Evolutionary conservation across 1,140 invertebrate genomes (phyloP).

Genomic region (Mya arenaria): DNA sequence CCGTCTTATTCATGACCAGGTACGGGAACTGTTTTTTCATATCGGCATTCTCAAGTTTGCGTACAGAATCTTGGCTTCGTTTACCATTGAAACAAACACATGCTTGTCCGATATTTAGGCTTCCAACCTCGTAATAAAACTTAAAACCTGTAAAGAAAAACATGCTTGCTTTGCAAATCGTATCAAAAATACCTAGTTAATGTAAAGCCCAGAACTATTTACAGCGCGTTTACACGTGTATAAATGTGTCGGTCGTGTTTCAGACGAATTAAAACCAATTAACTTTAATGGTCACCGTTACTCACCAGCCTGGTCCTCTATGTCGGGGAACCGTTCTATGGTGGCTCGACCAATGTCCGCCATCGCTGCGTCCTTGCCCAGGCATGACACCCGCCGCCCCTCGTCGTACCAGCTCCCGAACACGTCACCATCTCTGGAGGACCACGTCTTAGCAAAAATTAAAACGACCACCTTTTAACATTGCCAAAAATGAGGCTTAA

Average conservation of each 20-base stretch:
- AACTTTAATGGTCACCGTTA: too few relatives aligned
- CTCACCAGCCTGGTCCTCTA: slow-evolving; percentile 62
- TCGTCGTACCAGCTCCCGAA: slow-evolving; percentile 67
- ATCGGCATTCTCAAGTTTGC: background rate
- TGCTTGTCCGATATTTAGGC: slow-evolving; percentile 55
- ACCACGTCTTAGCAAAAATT: too few relatives aligned
- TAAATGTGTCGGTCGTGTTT: too few relatives aligned
- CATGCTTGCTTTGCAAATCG: background rate
- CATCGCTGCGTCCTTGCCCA: slow-evolving; percentile 47
- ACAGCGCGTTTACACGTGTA: too few relatives aligned
- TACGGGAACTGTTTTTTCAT: slow-evolving; percentile 41
- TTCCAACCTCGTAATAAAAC: slow-evolving; percentile 64
- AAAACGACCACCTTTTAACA: too few relatives aligned
- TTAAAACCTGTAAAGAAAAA: slow-evolving; percentile 55
- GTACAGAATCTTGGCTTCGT: too few relatives aligned
- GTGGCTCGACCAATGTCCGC: slow-evolving; percentile 50
- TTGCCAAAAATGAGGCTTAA: too few relatives aligned
- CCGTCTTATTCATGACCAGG: slow-evolving; percentile 22
- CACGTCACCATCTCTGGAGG: slow-evolving; percentile 34
- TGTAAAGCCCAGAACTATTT: too few relatives aligned
- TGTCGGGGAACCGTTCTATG: slow-evolving; percentile 57
- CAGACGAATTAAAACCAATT: too few relatives aligned
- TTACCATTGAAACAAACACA: too few relatives aligned
- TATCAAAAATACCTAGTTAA: too few relatives aligned
- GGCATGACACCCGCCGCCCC: slow-evolving; percentile 54